phyloP scores from a whole-genome alignment of 1,140 invertebrate genomes.

The Hormaphis cornu region DNA sequence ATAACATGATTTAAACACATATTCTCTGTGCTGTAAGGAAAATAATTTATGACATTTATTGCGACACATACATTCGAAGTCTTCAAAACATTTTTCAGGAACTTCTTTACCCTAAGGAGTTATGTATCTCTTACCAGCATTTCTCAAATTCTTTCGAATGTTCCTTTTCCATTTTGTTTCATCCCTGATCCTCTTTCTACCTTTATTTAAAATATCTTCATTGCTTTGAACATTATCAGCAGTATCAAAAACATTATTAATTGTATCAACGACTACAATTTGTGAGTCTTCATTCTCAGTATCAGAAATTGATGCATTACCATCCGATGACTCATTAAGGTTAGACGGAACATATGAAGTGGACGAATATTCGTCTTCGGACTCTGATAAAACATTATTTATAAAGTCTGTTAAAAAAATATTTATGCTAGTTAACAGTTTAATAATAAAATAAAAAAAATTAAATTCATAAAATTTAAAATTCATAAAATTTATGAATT shows the following conservation, averaged over 20 bases:
- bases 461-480: too few relatives aligned
- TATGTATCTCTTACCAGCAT: not conserved
- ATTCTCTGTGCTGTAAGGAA: not conserved
- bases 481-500: too few relatives aligned
- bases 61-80: not conserved
- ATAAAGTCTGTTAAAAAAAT: not conserved
- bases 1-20: not conserved
- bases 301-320: not conserved
- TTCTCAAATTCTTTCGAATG: not conserved
- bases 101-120: not conserved
- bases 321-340: not conserved
- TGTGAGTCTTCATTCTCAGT: not conserved
- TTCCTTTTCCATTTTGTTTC: not conserved
- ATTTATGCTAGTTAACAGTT: not conserved
- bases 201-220: not conserved
- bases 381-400: not conserved
- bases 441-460: not conserved
- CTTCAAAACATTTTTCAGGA: not conserved
- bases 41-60: not conserved
- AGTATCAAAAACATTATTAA: not conserved
- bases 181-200: not conserved
- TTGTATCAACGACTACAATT: not conserved
- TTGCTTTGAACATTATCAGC: not conserved
- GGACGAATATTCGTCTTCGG: not conserved
- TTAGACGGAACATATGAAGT: not conserved